Evolutionary conservation across 2,888 invertebrate species (phyloP).

Genomic region (Erebia epiphron): DNA sequence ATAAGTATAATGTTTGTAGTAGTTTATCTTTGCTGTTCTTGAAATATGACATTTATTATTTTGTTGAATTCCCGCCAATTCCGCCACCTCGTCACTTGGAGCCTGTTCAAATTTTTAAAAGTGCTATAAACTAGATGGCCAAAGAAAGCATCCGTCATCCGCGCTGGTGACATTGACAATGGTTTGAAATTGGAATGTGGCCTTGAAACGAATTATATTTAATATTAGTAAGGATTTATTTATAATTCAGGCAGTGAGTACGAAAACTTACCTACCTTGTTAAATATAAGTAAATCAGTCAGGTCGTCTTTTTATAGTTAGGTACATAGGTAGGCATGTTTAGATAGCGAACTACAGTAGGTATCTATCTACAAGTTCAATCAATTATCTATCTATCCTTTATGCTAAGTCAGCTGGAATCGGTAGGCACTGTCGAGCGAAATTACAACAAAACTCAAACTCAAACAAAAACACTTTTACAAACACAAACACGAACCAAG

Average conservation of each 20-base stretch:
- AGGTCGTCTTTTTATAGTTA: too few species aligned
- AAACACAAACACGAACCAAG: conserved; percentile 30
- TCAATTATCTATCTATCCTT: neutral
- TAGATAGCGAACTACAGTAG: too few species aligned
- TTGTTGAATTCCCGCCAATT: conserved; percentile 32
- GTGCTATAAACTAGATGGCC: conserved; percentile 44
- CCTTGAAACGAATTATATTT: conserved; percentile 78
- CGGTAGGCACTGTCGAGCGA: neutral
- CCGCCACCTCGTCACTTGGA: conserved; percentile 15
- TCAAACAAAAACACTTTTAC: conserved; percentile 22
- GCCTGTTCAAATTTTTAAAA: conserved; percentile 36
- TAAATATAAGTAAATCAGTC: too few species aligned
- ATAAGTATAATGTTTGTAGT: neutral
- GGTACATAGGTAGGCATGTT: too few species aligned
- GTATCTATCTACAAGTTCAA: neutral
- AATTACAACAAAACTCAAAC: conserved; percentile 16
- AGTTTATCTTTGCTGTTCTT: neutral
- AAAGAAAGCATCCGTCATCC: conserved; percentile 67
- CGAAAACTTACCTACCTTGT: too few species aligned
- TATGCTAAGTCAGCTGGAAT: too few species aligned
- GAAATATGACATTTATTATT: neutral
- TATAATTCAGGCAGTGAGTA: too few species aligned
- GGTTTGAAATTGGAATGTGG: conserved; percentile 77
- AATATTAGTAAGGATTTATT: too few species aligned
- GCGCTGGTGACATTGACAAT: conserved; percentile 77